Evolutionary conservation across 1,140 invertebrate genomes (phyloP).

Genomic region (Drosophila lowei): DNA sequence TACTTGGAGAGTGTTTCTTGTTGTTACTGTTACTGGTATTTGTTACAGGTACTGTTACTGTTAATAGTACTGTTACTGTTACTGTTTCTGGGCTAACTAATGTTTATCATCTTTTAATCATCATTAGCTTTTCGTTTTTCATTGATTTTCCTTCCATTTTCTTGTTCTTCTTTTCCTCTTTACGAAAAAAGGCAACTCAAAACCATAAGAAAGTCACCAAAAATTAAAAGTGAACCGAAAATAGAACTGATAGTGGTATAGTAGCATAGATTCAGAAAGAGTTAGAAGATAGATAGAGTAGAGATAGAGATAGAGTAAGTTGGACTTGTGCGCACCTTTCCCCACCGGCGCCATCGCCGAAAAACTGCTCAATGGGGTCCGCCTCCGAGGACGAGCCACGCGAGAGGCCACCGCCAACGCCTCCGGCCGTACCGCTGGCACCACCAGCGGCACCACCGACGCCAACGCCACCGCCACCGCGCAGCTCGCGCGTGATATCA

Average conservation of each 20-base stretch:
- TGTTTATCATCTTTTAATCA: constrained; percentile 76
- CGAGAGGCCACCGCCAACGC: constrained; percentile 85
- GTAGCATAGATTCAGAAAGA: constrained; percentile 44
- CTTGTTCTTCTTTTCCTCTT: constrained; percentile 30
- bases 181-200: constrained; percentile 47
- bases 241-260: constrained; percentile 57
- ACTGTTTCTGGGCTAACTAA: constrained; percentile 56
- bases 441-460: constrained; percentile 31
- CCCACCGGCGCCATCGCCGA: constrained; percentile 87
- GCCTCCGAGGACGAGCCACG: constrained; percentile 95
- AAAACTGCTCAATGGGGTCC: constrained; percentile 92
- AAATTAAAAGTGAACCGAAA: constrained; percentile 56
- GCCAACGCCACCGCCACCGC: constrained; percentile 48
- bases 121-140: constrained; percentile 7
- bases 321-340: constrained; percentile 87
- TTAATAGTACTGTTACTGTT: constrained; percentile 12
- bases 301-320: constrained; percentile 50
- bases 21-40: constrained; percentile 20
- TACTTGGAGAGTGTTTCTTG: constrained; percentile 19
- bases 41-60: constrained; percentile 33
- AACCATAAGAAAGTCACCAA: constrained; percentile 42
- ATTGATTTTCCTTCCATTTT: constrained; percentile 14
- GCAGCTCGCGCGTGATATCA: constrained; percentile 84
- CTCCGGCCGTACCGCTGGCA: constrained; percentile 41
- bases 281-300: constrained; percentile 40